A percentile compares a stretch with the other conserved stretches of the same genome.
Conservation (phyloP, 2,888 invertebrate genomes). For the Spialia ferax region DNA sequence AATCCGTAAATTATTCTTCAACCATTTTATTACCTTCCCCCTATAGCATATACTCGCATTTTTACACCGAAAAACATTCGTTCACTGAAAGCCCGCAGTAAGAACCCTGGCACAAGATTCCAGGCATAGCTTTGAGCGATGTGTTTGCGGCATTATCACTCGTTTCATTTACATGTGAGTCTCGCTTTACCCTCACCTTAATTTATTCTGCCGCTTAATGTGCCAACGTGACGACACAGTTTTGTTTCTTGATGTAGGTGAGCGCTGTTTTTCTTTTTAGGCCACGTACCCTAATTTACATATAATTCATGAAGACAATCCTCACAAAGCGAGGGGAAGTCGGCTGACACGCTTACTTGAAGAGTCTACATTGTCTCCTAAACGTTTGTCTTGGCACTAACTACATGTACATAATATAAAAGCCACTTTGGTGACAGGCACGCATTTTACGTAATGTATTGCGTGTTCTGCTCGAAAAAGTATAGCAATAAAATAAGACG, state of each 20-base stretch:
- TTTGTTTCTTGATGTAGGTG: constrained; percentile 41
- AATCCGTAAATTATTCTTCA: too few species aligned
- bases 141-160: constrained; percentile 37
- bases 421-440: neutral
- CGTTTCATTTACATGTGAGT: constrained; percentile 39
- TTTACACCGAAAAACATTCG: constrained; percentile 11
- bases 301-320: constrained; percentile 39
- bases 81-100: constrained; percentile 3
- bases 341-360: constrained; percentile 35
- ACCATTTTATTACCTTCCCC: neutral
- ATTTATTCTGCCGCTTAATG: constrained; percentile 40
- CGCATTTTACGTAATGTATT: constrained; percentile 5
- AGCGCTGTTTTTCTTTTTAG: constrained; percentile 38
- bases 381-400: constrained; percentile 29
- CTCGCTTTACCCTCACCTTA: constrained; percentile 35
- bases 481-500: neutral
- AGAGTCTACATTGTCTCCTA: constrained; percentile 21
- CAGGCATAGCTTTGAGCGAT: constrained; percentile 40
- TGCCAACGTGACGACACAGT: constrained; percentile 39
- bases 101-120: constrained; percentile 17
- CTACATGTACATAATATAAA: neutral
- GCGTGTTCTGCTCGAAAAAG: neutral
- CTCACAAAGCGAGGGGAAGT: constrained; percentile 36
- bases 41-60: neutral
- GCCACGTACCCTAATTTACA: constrained; percentile 40